These are phyloP conservation scores for Drosophila tripunctata DNA, from an alignment of 2,888 invertebrate genomes.

Conservation along the genomic window DNA sequence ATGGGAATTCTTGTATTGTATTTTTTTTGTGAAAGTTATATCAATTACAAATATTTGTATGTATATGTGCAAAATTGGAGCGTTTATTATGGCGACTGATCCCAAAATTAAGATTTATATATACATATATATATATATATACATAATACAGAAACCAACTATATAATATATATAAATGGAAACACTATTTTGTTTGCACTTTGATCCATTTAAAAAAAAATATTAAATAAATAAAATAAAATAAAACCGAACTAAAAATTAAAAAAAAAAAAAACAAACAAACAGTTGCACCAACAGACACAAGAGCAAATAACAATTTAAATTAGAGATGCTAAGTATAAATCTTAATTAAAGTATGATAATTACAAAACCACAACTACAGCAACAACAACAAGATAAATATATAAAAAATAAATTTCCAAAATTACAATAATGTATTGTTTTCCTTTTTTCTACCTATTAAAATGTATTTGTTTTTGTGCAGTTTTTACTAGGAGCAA, in stretches of 20 bases:
- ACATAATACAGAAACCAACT: slow-evolving; percentile 26
- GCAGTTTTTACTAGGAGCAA: too few species aligned
- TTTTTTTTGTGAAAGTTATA: slow-evolving; percentile 61
- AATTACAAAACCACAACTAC: slow-evolving; percentile 68
- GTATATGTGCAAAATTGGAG: slow-evolving; percentile 41
- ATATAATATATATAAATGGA: too few species aligned
- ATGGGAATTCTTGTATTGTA: slow-evolving; percentile 23
- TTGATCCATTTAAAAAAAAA: slow-evolving; percentile 42
- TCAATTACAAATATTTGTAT: slow-evolving; percentile 36
- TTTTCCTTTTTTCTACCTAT: too few species aligned
- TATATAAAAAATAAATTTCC: slow-evolving; percentile 77
- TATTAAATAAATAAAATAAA: slow-evolving; percentile 18
- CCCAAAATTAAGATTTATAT: slow-evolving; percentile 16
- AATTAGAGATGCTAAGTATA: slow-evolving; percentile 72
- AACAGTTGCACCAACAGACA: slow-evolving; percentile 59
- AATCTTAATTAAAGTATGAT: slow-evolving; percentile 72
- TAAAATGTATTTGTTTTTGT: too few species aligned
- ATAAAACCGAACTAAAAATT: slow-evolving; percentile 25
- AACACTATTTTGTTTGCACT: slow-evolving; percentile 52
- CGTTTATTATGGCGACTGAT: slow-evolving; percentile 6
- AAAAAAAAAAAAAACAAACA: slow-evolving; percentile 16
- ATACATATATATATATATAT: slow-evolving; percentile 20
- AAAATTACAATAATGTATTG: slow-evolving; percentile 55
- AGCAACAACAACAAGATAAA: slow-evolving; percentile 70
- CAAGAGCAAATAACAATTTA: slow-evolving; percentile 59